These are phyloP conservation scores for Ridgeia piscesae DNA, from an alignment of 1,140 invertebrate species.

Conservation along the genomic window DNA sequence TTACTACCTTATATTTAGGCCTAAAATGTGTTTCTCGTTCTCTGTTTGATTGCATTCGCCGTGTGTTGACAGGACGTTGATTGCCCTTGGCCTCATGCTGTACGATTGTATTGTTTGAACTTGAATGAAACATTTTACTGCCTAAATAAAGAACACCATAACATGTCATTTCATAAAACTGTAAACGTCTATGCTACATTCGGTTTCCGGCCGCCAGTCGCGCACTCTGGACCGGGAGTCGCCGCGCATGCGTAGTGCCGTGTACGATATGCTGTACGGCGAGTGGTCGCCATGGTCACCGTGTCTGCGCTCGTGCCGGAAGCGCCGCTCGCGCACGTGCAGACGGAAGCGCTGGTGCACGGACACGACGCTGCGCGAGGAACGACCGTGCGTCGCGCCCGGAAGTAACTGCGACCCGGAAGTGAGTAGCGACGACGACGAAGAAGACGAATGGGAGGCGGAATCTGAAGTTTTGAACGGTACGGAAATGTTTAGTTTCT, in stretches of 20 bases:
- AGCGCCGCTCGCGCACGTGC: slow-evolving; percentile 68
- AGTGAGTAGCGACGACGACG: neutral
- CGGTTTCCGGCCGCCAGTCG: neutral
- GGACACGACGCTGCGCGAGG: slow-evolving; percentile 73
- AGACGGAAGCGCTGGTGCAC: slow-evolving; percentile 72
- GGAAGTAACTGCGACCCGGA: slow-evolving; percentile 48
- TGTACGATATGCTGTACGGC: slow-evolving; percentile 25
- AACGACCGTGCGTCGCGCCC: slow-evolving; percentile 80
- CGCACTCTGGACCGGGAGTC: neutral
- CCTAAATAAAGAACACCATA: neutral
- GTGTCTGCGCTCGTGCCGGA: slow-evolving; percentile 23
- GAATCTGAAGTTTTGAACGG: neutral
- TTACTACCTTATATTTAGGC: no score
- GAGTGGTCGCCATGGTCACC: slow-evolving; percentile 29
- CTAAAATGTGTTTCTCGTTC: no score
- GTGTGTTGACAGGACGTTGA: no score
- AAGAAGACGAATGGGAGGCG: neutral
- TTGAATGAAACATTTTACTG: no score
- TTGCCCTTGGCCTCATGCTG: neutral
- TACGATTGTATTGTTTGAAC: neutral
- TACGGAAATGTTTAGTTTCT: neutral
- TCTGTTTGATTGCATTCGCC: no score
- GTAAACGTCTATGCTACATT: neutral
- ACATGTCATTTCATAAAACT: neutral
- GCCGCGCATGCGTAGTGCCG: slow-evolving; percentile 1